phyloP scores from a whole-genome alignment of 2,113 vertebrate genomes.

The Oxygymnocypris stewartii region DNA sequence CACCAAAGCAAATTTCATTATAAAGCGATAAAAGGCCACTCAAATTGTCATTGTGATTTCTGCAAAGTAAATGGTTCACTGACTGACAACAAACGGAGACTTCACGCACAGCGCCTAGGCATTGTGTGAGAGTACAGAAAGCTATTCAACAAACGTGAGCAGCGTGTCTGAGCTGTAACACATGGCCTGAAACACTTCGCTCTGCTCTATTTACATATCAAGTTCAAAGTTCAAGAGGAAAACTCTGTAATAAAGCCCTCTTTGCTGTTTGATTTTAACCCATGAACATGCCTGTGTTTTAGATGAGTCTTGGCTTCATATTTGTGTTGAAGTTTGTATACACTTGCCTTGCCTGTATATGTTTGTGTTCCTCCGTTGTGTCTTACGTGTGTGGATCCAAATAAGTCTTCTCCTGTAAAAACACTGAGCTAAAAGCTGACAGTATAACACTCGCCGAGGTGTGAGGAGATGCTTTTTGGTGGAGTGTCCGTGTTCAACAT shows the following conservation, averaged over 20 bases:
- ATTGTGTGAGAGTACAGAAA: conserved; percentile 38
- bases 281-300: background rate
- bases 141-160: conserved; percentile 23
- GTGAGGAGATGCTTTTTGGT: conserved; percentile 43
- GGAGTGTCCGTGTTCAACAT: conserved; percentile 40
- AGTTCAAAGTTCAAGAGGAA: conserved; percentile 51
- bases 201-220: conserved; percentile 47
- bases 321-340: conserved; percentile 34
- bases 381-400: background rate
- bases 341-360: conserved; percentile 13
- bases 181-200: conserved; percentile 41
- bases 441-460: conserved; percentile 20
- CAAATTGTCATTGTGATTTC: background rate
- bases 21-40: conserved; percentile 17
- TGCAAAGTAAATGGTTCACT: conserved; percentile 34
- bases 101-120: conserved; percentile 17
- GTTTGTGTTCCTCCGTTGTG: conserved; percentile 10
- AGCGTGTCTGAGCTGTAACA: conserved; percentile 47
- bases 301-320: background rate
- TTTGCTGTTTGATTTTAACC: conserved; percentile 27
- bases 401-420: conserved; percentile 20
- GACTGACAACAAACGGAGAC: conserved; percentile 40
- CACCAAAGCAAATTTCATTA: conserved; percentile 38
- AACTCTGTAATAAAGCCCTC: background rate
- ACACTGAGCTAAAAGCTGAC: conserved; percentile 14